A percentile compares a stretch with the other conserved stretches of the same genome.
phyloP scores from a whole-genome alignment of 2,113 vertebrate species.

The Nipponia nippon region DNA sequence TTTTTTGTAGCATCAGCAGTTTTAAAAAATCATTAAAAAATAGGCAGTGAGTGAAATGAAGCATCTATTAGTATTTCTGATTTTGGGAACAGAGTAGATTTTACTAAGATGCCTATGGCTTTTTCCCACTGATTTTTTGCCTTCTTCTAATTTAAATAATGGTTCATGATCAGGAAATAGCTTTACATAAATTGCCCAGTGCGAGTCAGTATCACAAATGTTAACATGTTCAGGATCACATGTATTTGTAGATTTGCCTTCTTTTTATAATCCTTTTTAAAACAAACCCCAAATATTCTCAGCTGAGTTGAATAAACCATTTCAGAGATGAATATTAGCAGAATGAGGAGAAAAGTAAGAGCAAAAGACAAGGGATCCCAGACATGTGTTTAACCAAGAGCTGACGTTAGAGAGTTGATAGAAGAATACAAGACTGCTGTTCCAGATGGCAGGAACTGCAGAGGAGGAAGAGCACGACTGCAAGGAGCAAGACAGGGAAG shows the following conservation, averaged over 20 bases:
- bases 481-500: background rate
- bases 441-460: slow-evolving; percentile 8
- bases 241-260: background rate
- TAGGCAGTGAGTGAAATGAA: background rate
- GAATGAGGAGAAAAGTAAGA: background rate
- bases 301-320: background rate
- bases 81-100: background rate
- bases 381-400: background rate
- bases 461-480: background rate
- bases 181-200: background rate
- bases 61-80: background rate
- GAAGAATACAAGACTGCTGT: background rate
- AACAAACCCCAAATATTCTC: background rate
- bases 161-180: background rate
- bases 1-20: background rate
- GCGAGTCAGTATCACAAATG: background rate
- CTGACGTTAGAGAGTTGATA: background rate
- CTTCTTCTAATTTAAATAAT: background rate
- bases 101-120: background rate
- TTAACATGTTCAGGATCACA: background rate
- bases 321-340: background rate
- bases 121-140: background rate
- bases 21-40: background rate
- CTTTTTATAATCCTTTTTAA: background rate
- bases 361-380: background rate